Evolutionary conservation across 2,888 invertebrate species (phyloP), one percentile per base, ranked within the genome.

Genomic region (Phalera bucephala): DNA sequence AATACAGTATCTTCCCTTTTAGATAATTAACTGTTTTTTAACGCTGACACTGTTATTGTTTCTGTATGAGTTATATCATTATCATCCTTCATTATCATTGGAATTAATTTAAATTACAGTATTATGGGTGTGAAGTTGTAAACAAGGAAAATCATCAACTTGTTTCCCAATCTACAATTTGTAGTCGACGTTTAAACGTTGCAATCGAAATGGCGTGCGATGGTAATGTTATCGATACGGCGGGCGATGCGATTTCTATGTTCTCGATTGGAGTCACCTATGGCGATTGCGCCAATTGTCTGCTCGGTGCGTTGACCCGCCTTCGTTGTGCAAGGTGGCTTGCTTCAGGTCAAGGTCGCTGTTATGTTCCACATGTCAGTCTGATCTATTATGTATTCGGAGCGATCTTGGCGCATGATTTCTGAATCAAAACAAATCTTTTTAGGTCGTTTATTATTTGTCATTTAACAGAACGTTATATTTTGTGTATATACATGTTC

Each of bases 301-400:
- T 33, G 30, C 45, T 36, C 31, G 35, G 33, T 45, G 48, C 34
- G 34, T 29, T 29, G 34, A 53, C 54, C 46, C 41, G 40, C 33
- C 43, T 33, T 10, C 26, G 31, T 36, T 44, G 43, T 42, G 36
- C 33, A 40, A 46, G 27, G 25, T 33, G 27, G 34, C 12, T 2
- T 8, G 1, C 1, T 12, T 8, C 26, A 13, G 43, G 46, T 53
- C 57, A 60, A 49, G 58, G 62, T 48, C 40, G n/a, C n/a, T 10
- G 13, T 22, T 8, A 19, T 22, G 14, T 31, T 28, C 27, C 25
- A 39, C 37, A 35, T 40, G 25, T 2, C 25, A 25, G 25, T 12
- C 8, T 2, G 10, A 22, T 22, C 25, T 25, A 12, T 12, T 22
- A 22, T 25, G 25, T 25, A 25, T 25, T 13, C 10, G 13, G 11